These are phyloP conservation scores for Caloenas nicobarica DNA, from an alignment of 2,113 vertebrate genomes.

Conservation along the genomic window DNA sequence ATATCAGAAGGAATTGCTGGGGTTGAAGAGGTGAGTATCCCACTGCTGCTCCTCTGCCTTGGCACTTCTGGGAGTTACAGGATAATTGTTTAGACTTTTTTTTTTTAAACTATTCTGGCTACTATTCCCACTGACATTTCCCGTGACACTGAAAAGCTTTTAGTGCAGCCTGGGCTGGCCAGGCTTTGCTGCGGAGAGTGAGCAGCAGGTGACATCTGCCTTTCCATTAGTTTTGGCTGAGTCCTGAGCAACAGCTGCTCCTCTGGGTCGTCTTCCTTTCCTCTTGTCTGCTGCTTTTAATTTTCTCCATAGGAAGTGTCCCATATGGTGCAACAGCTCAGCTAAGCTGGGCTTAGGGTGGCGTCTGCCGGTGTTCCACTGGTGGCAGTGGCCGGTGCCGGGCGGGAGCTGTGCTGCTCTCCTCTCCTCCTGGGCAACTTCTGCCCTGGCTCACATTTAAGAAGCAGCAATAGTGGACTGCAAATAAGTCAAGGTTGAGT, in stretches of 20 bases:
- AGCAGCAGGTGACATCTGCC: background rate
- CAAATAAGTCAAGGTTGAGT: background rate
- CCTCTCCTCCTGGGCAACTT: background rate
- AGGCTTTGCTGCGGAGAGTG: background rate
- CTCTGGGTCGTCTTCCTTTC: background rate
- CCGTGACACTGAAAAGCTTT: background rate
- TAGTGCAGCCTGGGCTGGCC: background rate
- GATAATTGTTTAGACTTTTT: fast-evolving
- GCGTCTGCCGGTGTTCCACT: background rate
- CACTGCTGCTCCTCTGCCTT: background rate
- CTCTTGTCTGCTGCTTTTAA: background rate
- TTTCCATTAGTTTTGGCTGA: background rate
- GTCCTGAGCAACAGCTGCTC: background rate
- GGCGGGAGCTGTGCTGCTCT: background rate
- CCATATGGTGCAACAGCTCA: background rate
- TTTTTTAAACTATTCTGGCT: background rate
- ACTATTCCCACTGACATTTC: background rate
- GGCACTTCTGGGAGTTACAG: background rate
- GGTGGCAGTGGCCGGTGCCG: too few species aligned
- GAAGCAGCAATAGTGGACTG: background rate
- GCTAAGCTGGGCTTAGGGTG: background rate
- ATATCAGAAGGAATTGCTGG: background rate
- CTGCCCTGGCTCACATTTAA: background rate
- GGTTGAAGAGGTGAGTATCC: background rate
- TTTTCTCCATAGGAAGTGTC: background rate